Evolutionary conservation across 2,888 invertebrate species (phyloP).

Genomic region (Teinopalpus imperialis): DNA sequence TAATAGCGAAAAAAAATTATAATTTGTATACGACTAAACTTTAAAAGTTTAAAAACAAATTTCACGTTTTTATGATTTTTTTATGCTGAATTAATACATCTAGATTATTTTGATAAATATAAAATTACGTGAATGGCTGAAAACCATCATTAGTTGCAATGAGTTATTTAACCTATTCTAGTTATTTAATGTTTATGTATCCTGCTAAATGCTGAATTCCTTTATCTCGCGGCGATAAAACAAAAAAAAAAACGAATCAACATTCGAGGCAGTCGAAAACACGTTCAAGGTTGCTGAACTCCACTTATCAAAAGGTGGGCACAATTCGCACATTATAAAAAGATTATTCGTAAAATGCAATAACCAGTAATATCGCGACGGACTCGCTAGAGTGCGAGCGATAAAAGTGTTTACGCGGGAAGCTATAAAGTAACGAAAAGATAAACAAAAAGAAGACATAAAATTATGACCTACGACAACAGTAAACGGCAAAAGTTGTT

Average conservation of each 20-base stretch:
- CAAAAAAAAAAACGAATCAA: constrained; percentile 7
- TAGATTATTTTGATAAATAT: too few species aligned
- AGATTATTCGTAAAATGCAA: constrained; percentile 13
- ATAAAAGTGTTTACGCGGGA: constrained; percentile 63
- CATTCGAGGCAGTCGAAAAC: constrained; percentile 17
- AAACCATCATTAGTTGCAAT: too few species aligned
- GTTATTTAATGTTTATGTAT: constrained; percentile 13
- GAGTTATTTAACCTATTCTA: constrained; percentile 6
- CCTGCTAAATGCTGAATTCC: constrained; percentile 11
- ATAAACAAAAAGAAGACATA: constrained; percentile 82
- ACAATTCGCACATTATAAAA: constrained; percentile 9
- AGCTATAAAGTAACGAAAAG: constrained; percentile 79
- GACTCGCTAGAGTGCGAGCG: constrained; percentile 38
- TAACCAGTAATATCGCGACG: constrained; percentile 29
- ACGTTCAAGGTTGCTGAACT: constrained; percentile 15
- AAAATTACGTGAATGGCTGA: too few species aligned
- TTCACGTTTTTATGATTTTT: too few species aligned
- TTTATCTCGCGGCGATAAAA: constrained; percentile 5
- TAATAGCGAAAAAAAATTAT: too few species aligned
- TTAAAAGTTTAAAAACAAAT: too few species aligned
- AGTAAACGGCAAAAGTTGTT: constrained; percentile 80
- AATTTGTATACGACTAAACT: too few species aligned
- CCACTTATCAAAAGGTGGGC: constrained; percentile 16
- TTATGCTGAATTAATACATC: too few species aligned
- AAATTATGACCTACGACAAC: constrained; percentile 83